Evolutionary conservation across 2,888 invertebrate genomes (phyloP), one percentile per base, ranked within the genome.

Genomic region (Ichneumon xanthorius): DNA sequence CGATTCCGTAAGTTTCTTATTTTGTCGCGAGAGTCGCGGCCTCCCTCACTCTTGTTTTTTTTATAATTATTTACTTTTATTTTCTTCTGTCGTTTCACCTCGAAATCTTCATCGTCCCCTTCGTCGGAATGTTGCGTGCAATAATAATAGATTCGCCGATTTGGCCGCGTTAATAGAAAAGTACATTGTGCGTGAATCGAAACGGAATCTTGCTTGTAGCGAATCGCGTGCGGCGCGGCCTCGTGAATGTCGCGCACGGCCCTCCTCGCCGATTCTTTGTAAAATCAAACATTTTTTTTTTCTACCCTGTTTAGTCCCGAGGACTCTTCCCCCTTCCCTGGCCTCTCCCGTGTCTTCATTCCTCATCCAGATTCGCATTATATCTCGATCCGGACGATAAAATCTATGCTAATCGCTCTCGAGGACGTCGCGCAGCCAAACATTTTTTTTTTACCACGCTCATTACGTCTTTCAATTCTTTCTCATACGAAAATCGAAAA

Each of bases 251-350:
- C 26, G 68, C 45, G 45, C 68, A 26, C 68, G 45, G 67, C 53
- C 50, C 16, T 58, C 68, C 26, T 33, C 48, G 58, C 40, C 40
- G 58, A 67, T 53, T 68, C 61, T 73, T 81, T 75, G 63, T 82
- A 53, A 53, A 79, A 76, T 61, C 33, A 26, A 61, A 61, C 61
- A 26, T 33, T 61, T 33, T 61, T 61, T 68, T 84, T 65, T 82
- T 88, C 90, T 91, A 92, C 92, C 92, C 92, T 92, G 91, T 92
- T 91, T 91, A 89, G 91, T 92, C 92, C 91, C 90, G 87, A 89
- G 89, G 90, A 92, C 89, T 90, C 26, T 75, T 75, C 55, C 80
- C 50, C 72, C 40, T 40, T 55, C 40, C 33, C 63, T 63, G 50
- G 30, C 50, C 33, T n/a, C 55, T 50, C 5, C 16, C 48, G 30